Evolutionary conservation across 2,113 vertebrate species (phyloP).

Genomic region (Sclerurus mexicanus): DNA sequence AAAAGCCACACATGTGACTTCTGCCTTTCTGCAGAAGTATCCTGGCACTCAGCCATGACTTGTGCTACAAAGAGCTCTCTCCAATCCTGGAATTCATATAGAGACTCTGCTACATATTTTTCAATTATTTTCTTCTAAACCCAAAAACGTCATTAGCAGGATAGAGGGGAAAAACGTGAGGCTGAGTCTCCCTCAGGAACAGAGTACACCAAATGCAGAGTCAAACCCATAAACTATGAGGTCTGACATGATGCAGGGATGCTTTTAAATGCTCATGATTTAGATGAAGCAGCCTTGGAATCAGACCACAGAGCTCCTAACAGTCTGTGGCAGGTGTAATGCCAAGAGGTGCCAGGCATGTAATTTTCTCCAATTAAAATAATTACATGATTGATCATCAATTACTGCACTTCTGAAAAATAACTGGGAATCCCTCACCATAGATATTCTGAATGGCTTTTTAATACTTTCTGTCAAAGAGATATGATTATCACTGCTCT

Average conservation of each 20-base stretch:
- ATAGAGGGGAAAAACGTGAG: not conserved
- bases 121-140: not conserved
- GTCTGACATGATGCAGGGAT: not conserved
- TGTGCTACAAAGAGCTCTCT: not conserved
- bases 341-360: not conserved
- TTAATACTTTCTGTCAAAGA: constrained; percentile 6
- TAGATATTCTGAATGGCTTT: not conserved
- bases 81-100: not conserved
- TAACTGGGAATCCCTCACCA: not conserved
- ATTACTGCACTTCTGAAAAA: not conserved
- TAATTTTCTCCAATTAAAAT: constrained; percentile 39
- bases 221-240: not conserved
- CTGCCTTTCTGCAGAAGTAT: not conserved
- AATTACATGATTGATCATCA: constrained; percentile 33
- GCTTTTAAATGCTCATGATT: not conserved
- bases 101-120: not conserved
- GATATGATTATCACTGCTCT: not conserved
- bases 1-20: not conserved
- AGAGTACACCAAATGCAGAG: not conserved
- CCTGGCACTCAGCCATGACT: not conserved
- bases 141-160: not conserved
- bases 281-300: not conserved
- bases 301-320: not conserved
- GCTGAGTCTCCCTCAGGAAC: not conserved
- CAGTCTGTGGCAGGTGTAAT: not conserved